These are phyloP conservation scores for Actinernus sp. DNA, from an alignment of 92 coral and sea anemone genomes.

Conservation along the genomic window DNA sequence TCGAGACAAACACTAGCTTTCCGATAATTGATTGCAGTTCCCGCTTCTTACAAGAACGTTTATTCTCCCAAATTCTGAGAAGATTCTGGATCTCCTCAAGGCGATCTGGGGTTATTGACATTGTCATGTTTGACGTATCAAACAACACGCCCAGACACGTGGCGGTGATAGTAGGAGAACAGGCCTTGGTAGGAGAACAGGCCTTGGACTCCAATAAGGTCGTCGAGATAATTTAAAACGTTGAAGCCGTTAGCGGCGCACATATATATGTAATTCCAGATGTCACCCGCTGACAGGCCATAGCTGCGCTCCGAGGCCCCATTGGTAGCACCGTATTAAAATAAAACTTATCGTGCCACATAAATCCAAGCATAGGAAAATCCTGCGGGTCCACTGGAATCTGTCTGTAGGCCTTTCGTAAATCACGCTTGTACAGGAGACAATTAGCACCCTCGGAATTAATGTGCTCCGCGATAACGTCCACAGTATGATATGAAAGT, in stretches of 20 bases:
- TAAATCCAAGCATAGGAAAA: constrained; percentile 28
- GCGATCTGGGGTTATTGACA: constrained; percentile 24
- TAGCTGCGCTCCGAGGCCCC: no score
- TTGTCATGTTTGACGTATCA: constrained; percentile 21
- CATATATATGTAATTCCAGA: constrained; percentile 21
- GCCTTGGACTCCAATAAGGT: constrained; percentile 31
- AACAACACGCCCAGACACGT: constrained; percentile 39
- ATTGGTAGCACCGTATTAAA: constrained; percentile 39
- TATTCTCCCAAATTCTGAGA: constrained; percentile 3
- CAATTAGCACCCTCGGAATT: constrained; percentile 20
- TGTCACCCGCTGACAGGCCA: constrained; percentile 56
- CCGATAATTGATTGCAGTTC: constrained; percentile 45
- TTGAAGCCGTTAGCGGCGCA: constrained; percentile 1
- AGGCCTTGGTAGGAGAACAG: constrained; percentile 34
- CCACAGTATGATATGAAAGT: no score
- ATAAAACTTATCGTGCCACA: constrained; percentile 29
- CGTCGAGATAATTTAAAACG: constrained; percentile 54
- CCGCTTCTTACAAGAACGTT: constrained; percentile 7
- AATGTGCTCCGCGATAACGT: constrained; percentile 25
- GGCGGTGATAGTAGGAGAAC: constrained; percentile 14
- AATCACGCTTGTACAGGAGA: constrained; percentile 25
- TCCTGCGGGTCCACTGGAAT: constrained; percentile 37
- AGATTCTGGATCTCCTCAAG: constrained; percentile 19
- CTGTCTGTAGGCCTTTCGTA: constrained; percentile 31
- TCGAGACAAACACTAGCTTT: constrained; percentile 37